These are phyloP conservation scores for Platycheirus rosarum DNA, from an alignment of 2,888 invertebrate species.

Conservation along the genomic window DNA sequence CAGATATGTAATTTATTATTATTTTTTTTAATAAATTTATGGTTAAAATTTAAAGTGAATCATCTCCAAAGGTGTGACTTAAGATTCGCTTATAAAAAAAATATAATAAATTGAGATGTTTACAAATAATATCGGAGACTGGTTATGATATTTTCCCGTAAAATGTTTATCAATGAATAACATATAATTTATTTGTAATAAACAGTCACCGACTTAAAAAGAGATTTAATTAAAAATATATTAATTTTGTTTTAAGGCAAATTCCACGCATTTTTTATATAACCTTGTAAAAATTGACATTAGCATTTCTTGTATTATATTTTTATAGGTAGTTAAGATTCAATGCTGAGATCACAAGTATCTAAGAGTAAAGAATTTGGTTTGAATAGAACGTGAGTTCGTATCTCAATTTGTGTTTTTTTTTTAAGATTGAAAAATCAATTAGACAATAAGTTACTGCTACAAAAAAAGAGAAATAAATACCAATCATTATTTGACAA, in stretches of 20 bases:
- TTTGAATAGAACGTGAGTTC: constrained; percentile 39
- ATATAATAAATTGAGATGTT: constrained; percentile 21
- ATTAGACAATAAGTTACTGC: constrained; percentile 67
- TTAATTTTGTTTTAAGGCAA: constrained; percentile 1
- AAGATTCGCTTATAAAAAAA: background rate
- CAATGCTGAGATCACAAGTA: constrained; percentile 17
- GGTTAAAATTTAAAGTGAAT: constrained; percentile 43
- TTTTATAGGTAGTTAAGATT: constrained; percentile 1
- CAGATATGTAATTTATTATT: no score
- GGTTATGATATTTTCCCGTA: background rate
- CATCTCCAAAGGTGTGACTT: constrained; percentile 40
- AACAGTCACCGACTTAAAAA: background rate
- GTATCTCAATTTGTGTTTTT: constrained; percentile 32
- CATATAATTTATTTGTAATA: background rate
- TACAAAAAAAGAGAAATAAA: constrained; percentile 48
- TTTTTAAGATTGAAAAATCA: constrained; percentile 11
- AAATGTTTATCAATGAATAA: constrained; percentile 10
- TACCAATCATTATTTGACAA: constrained; percentile 66
- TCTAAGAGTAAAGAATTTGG: background rate
- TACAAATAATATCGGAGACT: background rate
- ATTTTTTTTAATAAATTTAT: constrained; percentile 37
- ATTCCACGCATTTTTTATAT: background rate
- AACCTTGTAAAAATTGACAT: constrained; percentile 17
- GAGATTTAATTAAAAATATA: background rate
- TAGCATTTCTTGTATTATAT: constrained; percentile 1